Evolutionary conservation across 2,888 invertebrate genomes (phyloP), one percentile per base, ranked within the genome.

Genomic region (Tethea ocularis): DNA sequence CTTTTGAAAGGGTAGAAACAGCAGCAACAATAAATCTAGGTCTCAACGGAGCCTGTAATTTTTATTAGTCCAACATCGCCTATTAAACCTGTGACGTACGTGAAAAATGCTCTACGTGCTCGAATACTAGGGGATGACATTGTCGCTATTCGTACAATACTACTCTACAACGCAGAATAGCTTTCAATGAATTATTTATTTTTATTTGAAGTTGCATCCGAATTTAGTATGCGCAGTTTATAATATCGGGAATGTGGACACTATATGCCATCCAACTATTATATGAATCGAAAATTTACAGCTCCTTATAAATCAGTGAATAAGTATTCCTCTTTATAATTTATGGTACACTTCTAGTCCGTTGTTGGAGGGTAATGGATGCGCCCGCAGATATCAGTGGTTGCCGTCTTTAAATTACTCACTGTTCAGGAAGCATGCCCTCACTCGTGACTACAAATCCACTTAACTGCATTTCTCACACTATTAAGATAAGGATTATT

Each of bases 321-420:
- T 84, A 89, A 89, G 86, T 89, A 88, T 88, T 86, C 86, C 77
- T 78, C 78, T 71, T 81, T 79, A 88, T 88, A 89, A 90, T 91
- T 89, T 91, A 91, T 87, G 76, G 83, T 75, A 78, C 84, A 80
- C 81, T 85, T 79, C 81, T 83, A 84, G 79, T 81, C 86, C 83
- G 83, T 84, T 87, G 86, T 85, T 84, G 81, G 83, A 67, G 78
- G 78, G 86, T 90, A 93, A 93, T 91, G 87, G 89, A 92, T 91
- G 91, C 83, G 77, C 77, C 83, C 83, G 75, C 84, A 88, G 92
- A 90, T 93, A 92, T 88, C 91, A 88, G 85, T 77, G 72, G 79
- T 79, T 78, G 78, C 83, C 83, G 87, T 88, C 90, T 88, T 89
- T 88, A 89, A 89, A 90, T 91, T 84, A 90, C 89, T 88, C 87